These are phyloP conservation scores for Caracal caracal DNA, from an alignment of 2,113 vertebrate species.

Conservation along the genomic window DNA sequence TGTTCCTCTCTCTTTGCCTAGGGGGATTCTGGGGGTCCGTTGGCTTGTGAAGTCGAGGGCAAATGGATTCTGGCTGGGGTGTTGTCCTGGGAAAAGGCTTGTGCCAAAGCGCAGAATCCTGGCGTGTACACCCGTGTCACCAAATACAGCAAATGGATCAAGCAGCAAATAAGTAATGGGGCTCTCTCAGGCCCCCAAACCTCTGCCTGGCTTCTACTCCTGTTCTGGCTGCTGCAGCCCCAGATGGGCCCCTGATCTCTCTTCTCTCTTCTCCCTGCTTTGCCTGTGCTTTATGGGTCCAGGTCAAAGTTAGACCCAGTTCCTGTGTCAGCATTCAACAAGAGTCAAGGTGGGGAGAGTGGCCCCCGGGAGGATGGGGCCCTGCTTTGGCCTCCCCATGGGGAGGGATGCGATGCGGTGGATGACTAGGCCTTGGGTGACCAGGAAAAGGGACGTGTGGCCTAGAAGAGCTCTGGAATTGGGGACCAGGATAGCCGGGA, in stretches of 20 bases:
- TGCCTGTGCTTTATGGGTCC: not conserved
- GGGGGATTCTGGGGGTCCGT: constrained; percentile 89
- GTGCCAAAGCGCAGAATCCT: constrained; percentile 83
- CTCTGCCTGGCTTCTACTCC: not conserved
- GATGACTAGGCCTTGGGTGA: not conserved
- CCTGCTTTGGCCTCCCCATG: not conserved
- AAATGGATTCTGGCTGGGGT: constrained; percentile 89
- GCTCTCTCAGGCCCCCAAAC: not conserved
- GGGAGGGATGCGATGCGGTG: not conserved
- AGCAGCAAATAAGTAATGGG: not conserved
- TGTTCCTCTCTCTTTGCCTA: constrained; percentile 68
- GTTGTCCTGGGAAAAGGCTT: constrained; percentile 90
- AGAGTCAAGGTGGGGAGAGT: not conserved
- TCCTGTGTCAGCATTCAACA: not conserved
- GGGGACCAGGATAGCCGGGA: not conserved
- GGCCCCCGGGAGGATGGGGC: not conserved
- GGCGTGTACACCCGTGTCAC: constrained; percentile 87
- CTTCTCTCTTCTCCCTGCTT: not conserved
- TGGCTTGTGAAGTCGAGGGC: constrained; percentile 86
- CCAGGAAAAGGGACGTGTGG: not conserved
- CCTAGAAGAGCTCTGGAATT: not conserved
- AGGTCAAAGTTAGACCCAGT: not conserved
- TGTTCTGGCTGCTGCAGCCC: constrained; percentile 28
- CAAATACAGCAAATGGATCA: constrained; percentile 86
- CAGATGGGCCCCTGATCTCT: not conserved